Evolutionary conservation across 2,113 vertebrate species (phyloP).

Genomic region (Prionailurus viverrinus): DNA sequence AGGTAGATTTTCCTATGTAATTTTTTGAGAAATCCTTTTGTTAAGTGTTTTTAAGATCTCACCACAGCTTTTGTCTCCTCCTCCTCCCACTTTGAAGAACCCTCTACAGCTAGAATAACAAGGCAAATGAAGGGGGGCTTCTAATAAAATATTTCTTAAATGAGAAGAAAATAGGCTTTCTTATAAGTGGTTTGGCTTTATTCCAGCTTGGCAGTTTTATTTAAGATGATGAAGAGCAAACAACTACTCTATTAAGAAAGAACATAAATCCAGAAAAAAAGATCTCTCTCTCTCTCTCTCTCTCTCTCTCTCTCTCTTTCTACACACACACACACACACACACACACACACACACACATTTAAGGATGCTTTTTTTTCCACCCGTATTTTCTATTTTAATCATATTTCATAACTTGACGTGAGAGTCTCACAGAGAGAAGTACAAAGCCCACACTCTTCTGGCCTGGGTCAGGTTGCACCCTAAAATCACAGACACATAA

Average conservation of each 20-base stretch:
- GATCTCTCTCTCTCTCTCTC: background rate
- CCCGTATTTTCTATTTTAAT: background rate
- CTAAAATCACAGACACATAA: background rate
- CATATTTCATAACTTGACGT: background rate
- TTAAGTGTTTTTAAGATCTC: background rate
- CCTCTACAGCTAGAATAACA: background rate
- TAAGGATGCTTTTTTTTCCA: background rate
- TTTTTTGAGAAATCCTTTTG: background rate
- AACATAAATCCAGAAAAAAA: constrained; percentile 49
- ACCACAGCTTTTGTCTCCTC: background rate
- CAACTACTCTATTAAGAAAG: constrained; percentile 57
- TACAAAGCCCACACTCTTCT: background rate
- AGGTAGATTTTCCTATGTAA: background rate
- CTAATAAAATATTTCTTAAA: constrained; percentile 33
- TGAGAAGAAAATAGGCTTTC: background rate
- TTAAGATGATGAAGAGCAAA: constrained; percentile 66
- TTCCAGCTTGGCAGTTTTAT: constrained; percentile 56
- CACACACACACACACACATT: background rate
- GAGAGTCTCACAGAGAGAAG: background rate
- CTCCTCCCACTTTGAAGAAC: constrained; percentile 2
- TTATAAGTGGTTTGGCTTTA: constrained; percentile 2
- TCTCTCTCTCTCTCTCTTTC: background rate
- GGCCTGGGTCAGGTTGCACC: background rate
- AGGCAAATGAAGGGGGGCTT: background rate
- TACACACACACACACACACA: background rate